phyloP scores from a whole-genome alignment of 2,888 invertebrate genomes.

The Eledone cirrhosa region DNA sequence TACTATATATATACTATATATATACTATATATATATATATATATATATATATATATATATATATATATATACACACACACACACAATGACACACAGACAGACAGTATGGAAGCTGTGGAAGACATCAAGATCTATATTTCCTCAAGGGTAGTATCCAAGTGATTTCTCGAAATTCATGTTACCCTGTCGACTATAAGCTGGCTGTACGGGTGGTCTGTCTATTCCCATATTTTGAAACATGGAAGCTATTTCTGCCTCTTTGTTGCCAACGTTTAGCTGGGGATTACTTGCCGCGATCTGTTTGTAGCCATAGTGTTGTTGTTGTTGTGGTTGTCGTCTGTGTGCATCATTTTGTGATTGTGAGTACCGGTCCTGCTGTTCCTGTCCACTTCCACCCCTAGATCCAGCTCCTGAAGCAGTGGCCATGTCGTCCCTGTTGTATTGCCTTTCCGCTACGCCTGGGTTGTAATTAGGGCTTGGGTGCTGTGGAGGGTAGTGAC shows the following conservation, averaged over 20 bases:
- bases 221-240: conserved; percentile 41
- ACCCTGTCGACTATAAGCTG: background rate
- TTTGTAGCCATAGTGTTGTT: conserved; percentile 31
- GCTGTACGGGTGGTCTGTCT: background rate
- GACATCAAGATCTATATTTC: background rate
- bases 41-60: background rate
- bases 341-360: conserved; percentile 17
- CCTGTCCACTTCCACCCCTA: too few species aligned
- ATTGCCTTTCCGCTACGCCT: conserved; percentile 5
- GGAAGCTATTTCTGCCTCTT: conserved; percentile 50
- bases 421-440: background rate
- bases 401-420: too few species aligned
- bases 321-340: conserved; percentile 29
- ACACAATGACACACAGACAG: too few species aligned
- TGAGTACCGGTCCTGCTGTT: background rate
- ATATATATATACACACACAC: background rate
- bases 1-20: background rate
- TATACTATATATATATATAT: background rate
- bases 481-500: conserved; percentile 13
- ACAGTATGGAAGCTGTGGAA: background rate
- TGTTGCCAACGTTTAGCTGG: conserved; percentile 32
- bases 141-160: conserved; percentile 57
- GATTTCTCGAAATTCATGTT: conserved; percentile 50
- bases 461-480: background rate
- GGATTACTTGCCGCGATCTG: background rate